These are phyloP conservation scores for Helogale parvula DNA, from an alignment of 2,113 vertebrate species.

Conservation along the genomic window DNA sequence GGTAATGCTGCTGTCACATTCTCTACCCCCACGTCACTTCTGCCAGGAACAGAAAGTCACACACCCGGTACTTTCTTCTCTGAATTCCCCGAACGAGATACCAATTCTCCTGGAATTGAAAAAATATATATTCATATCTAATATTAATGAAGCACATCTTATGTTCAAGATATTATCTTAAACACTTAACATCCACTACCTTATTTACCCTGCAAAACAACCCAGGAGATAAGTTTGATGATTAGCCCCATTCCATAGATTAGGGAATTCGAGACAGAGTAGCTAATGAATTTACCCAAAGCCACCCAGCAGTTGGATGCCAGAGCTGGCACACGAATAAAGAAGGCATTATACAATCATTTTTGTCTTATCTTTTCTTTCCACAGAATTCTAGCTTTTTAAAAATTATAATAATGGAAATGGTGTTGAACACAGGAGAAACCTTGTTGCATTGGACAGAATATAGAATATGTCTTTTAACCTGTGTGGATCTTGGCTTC, in stretches of 20 bases:
- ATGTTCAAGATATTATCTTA: background rate
- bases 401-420: background rate
- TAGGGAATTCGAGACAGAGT: background rate
- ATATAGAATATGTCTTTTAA: background rate
- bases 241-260: background rate
- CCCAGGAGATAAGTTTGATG: background rate
- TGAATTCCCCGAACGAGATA: background rate
- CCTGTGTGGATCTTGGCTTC: background rate
- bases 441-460: background rate
- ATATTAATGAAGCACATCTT: background rate
- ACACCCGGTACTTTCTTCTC: background rate
- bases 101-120: background rate
- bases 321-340: background rate
- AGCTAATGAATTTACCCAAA: background rate
- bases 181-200: background rate
- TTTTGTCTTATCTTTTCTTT: background rate
- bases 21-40: background rate
- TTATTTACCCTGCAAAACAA: background rate
- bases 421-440: background rate
- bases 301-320: background rate
- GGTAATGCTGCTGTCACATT: background rate
- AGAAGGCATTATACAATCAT: background rate
- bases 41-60: background rate
- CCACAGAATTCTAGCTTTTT: background rate
- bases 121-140: background rate